Conservation (phyloP, 2,888 invertebrate genomes). For the Lagria hirta region DNA sequence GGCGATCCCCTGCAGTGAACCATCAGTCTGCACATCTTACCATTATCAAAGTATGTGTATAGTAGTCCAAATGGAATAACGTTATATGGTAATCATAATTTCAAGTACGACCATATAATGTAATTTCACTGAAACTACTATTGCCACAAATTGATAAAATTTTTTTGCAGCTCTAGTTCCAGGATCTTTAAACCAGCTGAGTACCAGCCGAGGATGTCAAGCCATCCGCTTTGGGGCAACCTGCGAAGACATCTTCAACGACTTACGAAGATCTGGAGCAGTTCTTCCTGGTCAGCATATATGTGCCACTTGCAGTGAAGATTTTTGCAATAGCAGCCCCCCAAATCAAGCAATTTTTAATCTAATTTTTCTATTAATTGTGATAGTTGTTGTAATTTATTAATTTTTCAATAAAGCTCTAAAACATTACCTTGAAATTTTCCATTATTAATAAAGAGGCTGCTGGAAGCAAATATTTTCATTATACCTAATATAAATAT, state of each 20-base stretch:
- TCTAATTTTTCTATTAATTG: not conserved
- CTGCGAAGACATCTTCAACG: conserved; percentile 45
- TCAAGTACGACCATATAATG: too few species aligned
- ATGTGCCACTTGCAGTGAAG: conserved; percentile 43
- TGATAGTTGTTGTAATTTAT: too few species aligned
- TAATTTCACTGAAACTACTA: too few species aligned
- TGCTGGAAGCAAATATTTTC: too few species aligned
- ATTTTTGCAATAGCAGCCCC: conserved; percentile 42
- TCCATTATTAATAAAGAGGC: too few species aligned
- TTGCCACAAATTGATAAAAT: too few species aligned
- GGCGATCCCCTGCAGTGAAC: conserved; percentile 39
- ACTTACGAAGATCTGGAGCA: conserved; percentile 35
- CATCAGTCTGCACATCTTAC: conserved; percentile 44
- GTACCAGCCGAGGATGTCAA: conserved; percentile 44
- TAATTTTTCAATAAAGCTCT: too few species aligned
- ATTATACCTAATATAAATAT: too few species aligned
- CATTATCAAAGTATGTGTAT: conserved; percentile 43
- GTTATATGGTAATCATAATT: too few species aligned
- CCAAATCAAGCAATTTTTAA: not conserved
- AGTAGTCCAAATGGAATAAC: too few species aligned
- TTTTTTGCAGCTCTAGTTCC: conserved; percentile 12
- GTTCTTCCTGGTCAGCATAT: conserved; percentile 44
- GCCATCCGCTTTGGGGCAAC: conserved; percentile 41
- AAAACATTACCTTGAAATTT: too few species aligned
- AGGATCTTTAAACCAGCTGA: conserved; percentile 14